A percentile compares a stretch with the other conserved stretches of the same genome.
Evolutionary conservation across 2,888 invertebrate species (phyloP).

Genomic region (Callinectes sapidus): DNA sequence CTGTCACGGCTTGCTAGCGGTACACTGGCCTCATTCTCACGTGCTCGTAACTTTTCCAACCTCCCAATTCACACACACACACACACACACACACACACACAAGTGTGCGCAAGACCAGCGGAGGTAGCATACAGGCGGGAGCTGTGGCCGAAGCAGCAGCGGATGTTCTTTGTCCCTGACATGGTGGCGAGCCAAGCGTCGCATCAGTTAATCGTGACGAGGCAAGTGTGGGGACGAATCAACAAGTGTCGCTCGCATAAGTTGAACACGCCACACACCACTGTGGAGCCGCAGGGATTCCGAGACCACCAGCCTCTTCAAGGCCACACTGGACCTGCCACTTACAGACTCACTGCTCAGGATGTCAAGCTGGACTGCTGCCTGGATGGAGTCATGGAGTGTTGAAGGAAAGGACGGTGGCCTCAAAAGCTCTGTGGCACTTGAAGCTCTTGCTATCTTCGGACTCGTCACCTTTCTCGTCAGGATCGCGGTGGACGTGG

Average conservation of each 20-base stretch:
- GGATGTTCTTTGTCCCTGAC: background rate
- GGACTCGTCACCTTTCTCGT: constrained; percentile 44
- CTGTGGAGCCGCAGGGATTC: background rate
- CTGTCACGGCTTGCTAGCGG: background rate
- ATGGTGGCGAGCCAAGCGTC: background rate
- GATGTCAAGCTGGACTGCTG: background rate
- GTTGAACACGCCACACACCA: background rate
- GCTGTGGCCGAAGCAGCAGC: background rate
- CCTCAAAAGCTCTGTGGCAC: constrained; percentile 51
- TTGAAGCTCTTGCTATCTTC: constrained; percentile 59
- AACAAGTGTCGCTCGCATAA: background rate
- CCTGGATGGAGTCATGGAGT: background rate
- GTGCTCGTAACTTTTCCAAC: background rate
- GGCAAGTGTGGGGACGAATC: background rate
- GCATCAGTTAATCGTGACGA: too few relatives aligned
- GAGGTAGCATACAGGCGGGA: background rate
- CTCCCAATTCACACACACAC: background rate
- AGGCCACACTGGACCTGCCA: background rate
- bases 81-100: background rate
- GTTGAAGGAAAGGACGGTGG: background rate
- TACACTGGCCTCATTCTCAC: background rate
- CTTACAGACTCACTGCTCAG: background rate
- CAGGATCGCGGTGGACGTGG: constrained; percentile 47
- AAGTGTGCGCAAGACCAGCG: background rate
- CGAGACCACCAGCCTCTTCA: background rate